Evolutionary conservation across 2,888 invertebrate genomes (phyloP).

Genomic region (Pomacea canaliculata): DNA sequence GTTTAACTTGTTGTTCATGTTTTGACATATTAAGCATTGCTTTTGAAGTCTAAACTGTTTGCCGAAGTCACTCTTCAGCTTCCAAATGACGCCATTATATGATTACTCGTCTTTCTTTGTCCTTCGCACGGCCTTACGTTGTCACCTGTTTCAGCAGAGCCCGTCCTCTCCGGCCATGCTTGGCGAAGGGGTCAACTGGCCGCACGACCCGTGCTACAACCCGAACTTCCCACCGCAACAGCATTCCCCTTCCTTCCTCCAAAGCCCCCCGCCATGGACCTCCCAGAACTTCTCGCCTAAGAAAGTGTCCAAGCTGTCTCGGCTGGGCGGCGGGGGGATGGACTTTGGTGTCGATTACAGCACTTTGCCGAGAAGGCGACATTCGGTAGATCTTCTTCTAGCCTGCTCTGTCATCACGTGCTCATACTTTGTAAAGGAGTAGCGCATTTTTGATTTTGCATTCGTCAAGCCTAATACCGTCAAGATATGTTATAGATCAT

Average conservation of each 20-base stretch:
- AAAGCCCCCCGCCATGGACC: slow-evolving; percentile 38
- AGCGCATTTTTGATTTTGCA: too few relatives aligned
- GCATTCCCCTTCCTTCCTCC: slow-evolving; percentile 41
- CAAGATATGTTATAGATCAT: too few relatives aligned
- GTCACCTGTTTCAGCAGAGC: slow-evolving; percentile 21
- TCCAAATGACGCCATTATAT: not conserved
- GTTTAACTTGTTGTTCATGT: too few relatives aligned
- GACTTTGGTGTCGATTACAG: slow-evolving; percentile 44
- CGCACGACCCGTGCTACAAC: slow-evolving; percentile 36
- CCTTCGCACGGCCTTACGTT: not conserved
- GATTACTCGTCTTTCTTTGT: not conserved
- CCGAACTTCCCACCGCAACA: slow-evolving; percentile 34
- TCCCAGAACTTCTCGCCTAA: slow-evolving; percentile 40
- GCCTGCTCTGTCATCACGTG: not conserved
- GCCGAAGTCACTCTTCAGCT: too few relatives aligned
- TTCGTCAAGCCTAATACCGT: too few relatives aligned
- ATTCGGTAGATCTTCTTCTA: slow-evolving; percentile 26
- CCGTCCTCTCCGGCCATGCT: slow-evolving; percentile 16
- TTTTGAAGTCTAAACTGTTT: too few relatives aligned
- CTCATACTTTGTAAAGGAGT: too few relatives aligned
- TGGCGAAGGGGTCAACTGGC: not conserved
- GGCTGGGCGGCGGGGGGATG: slow-evolving; percentile 54
- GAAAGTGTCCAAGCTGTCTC: slow-evolving; percentile 50
- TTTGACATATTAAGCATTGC: too few relatives aligned
- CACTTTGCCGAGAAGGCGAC: slow-evolving; percentile 24